phyloP scores from a whole-genome alignment of 2,888 invertebrate species.

The Cephus runcator region DNA sequence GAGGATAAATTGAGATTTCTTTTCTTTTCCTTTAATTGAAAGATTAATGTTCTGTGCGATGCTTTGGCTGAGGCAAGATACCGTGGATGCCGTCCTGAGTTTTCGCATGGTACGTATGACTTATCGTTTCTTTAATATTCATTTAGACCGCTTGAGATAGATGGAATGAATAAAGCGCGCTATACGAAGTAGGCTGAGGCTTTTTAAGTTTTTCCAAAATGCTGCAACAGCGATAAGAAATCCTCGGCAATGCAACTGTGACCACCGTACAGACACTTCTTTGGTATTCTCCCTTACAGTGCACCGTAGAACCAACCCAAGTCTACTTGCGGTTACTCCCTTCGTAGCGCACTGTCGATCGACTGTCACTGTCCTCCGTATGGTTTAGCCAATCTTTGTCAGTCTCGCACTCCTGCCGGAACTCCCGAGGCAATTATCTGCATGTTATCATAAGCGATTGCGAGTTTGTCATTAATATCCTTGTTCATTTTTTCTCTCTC shows the following conservation, averaged over 20 bases:
- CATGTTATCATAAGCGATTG: not conserved
- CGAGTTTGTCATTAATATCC: not conserved
- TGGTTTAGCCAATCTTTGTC: not conserved
- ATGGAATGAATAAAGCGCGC: not conserved
- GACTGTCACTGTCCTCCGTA: not conserved
- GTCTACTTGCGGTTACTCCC: not conserved
- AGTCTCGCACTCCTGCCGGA: not conserved
- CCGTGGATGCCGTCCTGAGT: constrained; percentile 53
- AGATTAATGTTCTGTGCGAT: constrained; percentile 54
- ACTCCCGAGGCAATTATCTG: not conserved
- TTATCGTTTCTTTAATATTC: constrained; percentile 38
- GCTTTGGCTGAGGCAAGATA: constrained; percentile 60
- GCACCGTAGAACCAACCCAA: not conserved
- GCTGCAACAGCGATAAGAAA: not conserved
- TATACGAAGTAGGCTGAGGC: not conserved
- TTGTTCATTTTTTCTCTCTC: not conserved
- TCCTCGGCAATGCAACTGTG: too few relatives aligned
- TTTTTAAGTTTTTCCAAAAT: not conserved
- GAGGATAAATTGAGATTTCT: constrained; percentile 32
- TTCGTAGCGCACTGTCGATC: not conserved
- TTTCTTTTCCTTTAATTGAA: constrained; percentile 45
- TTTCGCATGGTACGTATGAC: constrained; percentile 60
- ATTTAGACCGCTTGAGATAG: not conserved
- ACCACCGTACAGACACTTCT: not conserved
- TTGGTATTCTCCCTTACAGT: too few relatives aligned